Evolutionary conservation across 2,888 invertebrate genomes (phyloP), one percentile per base, ranked within the genome.

Genomic region (Catocala nupta): DNA sequence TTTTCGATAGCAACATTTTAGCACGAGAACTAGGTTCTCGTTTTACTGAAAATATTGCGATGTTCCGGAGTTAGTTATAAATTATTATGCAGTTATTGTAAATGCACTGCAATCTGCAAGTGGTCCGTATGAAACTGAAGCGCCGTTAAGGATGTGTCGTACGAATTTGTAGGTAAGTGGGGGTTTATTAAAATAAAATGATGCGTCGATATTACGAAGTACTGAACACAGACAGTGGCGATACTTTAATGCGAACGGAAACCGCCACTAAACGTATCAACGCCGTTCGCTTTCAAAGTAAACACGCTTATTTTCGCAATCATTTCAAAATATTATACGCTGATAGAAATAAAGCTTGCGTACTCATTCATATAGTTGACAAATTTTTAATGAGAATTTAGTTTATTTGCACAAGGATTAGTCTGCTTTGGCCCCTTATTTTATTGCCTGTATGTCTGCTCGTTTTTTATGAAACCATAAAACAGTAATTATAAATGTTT

Each of bases 231-330:
- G 65, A 73, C 73, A 74, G 78, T 68, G 75, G 72, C 78, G 70
- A 80, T 68, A 77, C 80, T 83, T 80, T 78, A 82, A 87, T 82
- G 80, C 74, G 81, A 87, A 82, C 91, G 93, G 92, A 93, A 89
- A 84, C 76, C 58, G 73, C 64, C 78, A 80, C 83, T 93, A 90
- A 93, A 93, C 71, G 80, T 83, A 85, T 93, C 92, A 92, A 84
- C 93, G 80, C 88, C 77, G 73, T 73, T 81, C 75, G 88, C 81
- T 87, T 83, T 88, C 90, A 91, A 90, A 90, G 90, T 82, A 89
- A 89, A 88, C 84, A 90, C 65, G 75, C 81, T 83, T 85, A 90
- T 88, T 88, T 90, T 90, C 83, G 88, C 85, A 79, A 85, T 83
- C 81, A 83, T 88, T 86, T 83, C 68, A 74, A 83, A 81, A 81